Conservation (phyloP, 2,113 vertebrate species). For the Catagonus wagneri region DNA sequence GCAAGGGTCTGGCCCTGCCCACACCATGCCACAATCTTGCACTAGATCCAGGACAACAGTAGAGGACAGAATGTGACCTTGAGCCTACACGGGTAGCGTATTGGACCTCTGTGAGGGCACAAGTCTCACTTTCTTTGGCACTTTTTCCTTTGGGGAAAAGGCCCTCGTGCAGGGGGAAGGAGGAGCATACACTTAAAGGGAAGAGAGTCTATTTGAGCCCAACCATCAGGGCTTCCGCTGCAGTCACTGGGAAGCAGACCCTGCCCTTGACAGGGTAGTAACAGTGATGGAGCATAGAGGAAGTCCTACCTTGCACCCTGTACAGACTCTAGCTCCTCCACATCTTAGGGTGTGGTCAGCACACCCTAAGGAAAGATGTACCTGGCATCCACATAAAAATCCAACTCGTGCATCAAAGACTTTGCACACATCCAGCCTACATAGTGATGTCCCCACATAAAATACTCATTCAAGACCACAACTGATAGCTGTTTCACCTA, state of each 20-base stretch:
- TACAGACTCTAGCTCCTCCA: not conserved
- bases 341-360: not conserved
- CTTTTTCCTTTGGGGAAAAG: not conserved
- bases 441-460: not conserved
- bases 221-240: not conserved
- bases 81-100: not conserved
- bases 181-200: not conserved
- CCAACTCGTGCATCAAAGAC: not conserved
- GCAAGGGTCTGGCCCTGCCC: not conserved
- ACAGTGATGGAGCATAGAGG: not conserved
- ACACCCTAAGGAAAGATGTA: not conserved
- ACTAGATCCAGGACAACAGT: not conserved
- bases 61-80: not conserved
- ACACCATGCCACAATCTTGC: not conserved
- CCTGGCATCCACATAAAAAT: not conserved
- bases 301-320: not conserved
- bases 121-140: not conserved
- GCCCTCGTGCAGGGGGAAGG: not conserved
- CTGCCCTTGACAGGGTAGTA: not conserved
- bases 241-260: not conserved
- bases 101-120: not conserved
- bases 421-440: not conserved
- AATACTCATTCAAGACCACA: not conserved
- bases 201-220: not conserved
- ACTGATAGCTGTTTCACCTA: fast-evolving